A percentile compares a stretch with the other conserved stretches of the same genome.
Conservation (phyloP, 1,140 invertebrate species). For the Caenorhabditis tropicalis region DNA sequence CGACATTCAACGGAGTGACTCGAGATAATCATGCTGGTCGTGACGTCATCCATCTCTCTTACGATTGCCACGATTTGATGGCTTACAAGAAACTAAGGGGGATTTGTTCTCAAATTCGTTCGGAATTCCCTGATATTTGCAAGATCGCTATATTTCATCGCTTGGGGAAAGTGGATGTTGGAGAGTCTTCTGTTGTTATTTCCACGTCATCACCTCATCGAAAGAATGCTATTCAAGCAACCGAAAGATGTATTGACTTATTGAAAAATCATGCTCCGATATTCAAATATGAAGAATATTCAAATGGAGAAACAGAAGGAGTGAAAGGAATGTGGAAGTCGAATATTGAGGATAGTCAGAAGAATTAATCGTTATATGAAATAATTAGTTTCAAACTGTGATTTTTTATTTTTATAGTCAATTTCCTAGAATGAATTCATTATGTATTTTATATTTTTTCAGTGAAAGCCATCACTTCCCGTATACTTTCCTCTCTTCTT, state of each 20-base stretch:
- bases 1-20: conserved; percentile 60
- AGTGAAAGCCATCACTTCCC: background rate
- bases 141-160: conserved; percentile 55
- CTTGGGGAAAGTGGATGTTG: conserved; percentile 80
- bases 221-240: conserved; percentile 82
- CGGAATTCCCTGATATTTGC: conserved; percentile 32
- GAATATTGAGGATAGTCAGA: background rate
- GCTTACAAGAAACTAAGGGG: conserved; percentile 57
- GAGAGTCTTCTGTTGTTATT: conserved; percentile 87
- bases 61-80: conserved; percentile 61
- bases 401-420: no score
- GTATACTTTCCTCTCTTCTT: no score
- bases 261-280: conserved; percentile 7
- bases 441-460: no score
- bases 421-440: no score
- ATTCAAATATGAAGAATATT: conserved; percentile 27
- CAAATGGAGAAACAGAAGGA: conserved; percentile 19
- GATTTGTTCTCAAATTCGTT: conserved; percentile 47
- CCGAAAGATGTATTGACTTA: conserved; percentile 82
- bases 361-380: background rate
- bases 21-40: conserved; percentile 57
- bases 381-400: background rate
- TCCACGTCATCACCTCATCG: conserved; percentile 87
- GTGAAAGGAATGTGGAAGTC: conserved; percentile 14
- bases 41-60: conserved; percentile 51